A percentile compares a stretch with the other conserved stretches of the same genome.
These are phyloP conservation scores for Euzophera pinguis DNA, from an alignment of 2,888 invertebrate species.

Conservation along the genomic window DNA sequence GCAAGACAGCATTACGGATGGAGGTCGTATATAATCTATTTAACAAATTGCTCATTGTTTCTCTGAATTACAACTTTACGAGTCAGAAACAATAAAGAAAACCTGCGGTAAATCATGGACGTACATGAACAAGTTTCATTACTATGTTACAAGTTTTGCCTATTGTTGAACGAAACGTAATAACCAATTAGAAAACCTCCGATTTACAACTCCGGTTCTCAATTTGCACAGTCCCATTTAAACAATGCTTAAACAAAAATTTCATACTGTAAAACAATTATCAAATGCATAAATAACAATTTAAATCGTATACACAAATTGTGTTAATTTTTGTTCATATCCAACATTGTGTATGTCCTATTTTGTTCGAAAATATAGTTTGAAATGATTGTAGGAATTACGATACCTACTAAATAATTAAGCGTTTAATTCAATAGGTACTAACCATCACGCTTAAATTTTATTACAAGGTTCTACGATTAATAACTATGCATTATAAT, in stretches of 20 bases:
- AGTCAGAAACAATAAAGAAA: slow-evolving; percentile 72
- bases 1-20: slow-evolving; percentile 77
- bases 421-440: slow-evolving; percentile 72
- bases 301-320: slow-evolving; percentile 68
- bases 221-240: slow-evolving; percentile 58
- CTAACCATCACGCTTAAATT: slow-evolving; percentile 61
- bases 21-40: slow-evolving; percentile 76
- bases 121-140: slow-evolving; percentile 54
- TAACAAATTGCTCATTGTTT: slow-evolving; percentile 78
- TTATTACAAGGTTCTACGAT: slow-evolving; percentile 66
- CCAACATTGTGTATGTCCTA: slow-evolving; percentile 46
- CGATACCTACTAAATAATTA: slow-evolving; percentile 63
- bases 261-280: slow-evolving; percentile 38
- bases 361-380: slow-evolving; percentile 25
- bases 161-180: slow-evolving; percentile 61
- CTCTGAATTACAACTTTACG: slow-evolving; percentile 72
- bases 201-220: slow-evolving; percentile 30
- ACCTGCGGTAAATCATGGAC: slow-evolving; percentile 70
- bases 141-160: slow-evolving; percentile 57
- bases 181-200: slow-evolving; percentile 39
- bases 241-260: slow-evolving; percentile 41
- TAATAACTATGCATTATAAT: slow-evolving; percentile 74
- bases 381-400: slow-evolving; percentile 28
- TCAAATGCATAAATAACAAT: slow-evolving; percentile 57
- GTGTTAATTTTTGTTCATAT: slow-evolving; percentile 34